Conservation (phyloP, 2,797 vertebrate genomes). For the Choloepus didactylus region DNA sequence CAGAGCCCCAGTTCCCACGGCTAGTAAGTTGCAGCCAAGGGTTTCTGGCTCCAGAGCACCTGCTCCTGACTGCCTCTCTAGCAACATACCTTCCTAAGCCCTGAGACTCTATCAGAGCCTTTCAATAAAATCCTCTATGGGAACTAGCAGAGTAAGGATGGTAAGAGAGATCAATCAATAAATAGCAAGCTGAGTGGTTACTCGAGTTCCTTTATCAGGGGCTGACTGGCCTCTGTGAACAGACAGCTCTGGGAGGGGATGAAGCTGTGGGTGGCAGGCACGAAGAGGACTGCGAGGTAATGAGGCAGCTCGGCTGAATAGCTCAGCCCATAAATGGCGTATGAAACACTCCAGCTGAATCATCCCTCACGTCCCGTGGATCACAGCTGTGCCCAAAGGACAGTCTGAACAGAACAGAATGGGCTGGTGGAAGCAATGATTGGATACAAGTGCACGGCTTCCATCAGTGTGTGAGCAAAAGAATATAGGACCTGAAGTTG, state of each 20-base stretch:
- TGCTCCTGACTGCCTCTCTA: background rate
- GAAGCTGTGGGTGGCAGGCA: background rate
- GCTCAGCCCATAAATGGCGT: rapidly evolving
- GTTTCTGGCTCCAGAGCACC: background rate
- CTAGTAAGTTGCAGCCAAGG: rapidly evolving
- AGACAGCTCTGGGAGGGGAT: background rate
- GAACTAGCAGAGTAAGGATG: background rate
- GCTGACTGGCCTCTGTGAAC: background rate
- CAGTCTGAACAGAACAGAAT: background rate
- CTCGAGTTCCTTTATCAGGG: background rate
- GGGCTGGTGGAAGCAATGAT: background rate
- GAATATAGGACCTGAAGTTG: background rate
- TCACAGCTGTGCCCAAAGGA: background rate
- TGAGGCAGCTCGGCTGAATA: rapidly evolving
- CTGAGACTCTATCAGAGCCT: background rate
- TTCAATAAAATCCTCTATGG: background rate
- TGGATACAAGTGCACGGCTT: background rate
- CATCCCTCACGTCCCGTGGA: rapidly evolving
- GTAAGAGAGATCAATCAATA: rapidly evolving
- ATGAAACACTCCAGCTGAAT: background rate
- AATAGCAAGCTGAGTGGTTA: background rate
- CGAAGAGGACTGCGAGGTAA: no score
- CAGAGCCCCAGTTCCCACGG: background rate
- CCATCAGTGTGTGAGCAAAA: background rate
- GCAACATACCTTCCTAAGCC: background rate